Conservation (phyloP, 2,113 vertebrate species). For the Theristicus caerulescens region DNA sequence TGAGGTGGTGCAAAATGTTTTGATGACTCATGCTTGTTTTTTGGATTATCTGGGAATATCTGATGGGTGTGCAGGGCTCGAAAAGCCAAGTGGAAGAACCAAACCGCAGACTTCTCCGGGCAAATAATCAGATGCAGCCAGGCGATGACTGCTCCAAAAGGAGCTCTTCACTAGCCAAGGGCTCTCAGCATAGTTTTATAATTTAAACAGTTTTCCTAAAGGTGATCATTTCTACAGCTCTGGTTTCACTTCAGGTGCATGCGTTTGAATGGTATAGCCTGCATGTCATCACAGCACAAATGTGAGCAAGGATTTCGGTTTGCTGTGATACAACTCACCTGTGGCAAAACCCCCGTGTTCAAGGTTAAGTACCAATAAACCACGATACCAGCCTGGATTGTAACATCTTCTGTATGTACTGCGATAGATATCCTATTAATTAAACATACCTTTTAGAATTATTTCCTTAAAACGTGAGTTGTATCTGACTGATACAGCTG, state of each 20-base stretch:
- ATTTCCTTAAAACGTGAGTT: background rate
- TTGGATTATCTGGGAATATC: background rate
- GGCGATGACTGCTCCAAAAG: background rate
- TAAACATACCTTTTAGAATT: background rate
- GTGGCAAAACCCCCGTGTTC: background rate
- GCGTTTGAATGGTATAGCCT: background rate
- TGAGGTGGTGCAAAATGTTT: background rate
- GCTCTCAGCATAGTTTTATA: background rate
- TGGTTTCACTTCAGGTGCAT: background rate
- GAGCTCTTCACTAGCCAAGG: background rate
- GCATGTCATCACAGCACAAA: background rate
- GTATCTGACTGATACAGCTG: background rate
- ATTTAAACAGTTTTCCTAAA: background rate
- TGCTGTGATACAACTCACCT: rapidly evolving
- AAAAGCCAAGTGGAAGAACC: background rate
- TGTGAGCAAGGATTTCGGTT: rapidly evolving
- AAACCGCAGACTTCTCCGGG: background rate
- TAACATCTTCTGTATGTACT: background rate
- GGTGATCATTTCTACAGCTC: background rate
- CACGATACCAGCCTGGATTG: rapidly evolving
- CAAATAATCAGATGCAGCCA: background rate
- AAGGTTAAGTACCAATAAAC: background rate
- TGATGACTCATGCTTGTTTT: background rate
- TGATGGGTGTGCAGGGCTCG: background rate
- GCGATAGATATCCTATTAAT: background rate